Evolutionary conservation across 2,888 invertebrate genomes (phyloP).

Genomic region (Eumacrocentrus americanus): DNA sequence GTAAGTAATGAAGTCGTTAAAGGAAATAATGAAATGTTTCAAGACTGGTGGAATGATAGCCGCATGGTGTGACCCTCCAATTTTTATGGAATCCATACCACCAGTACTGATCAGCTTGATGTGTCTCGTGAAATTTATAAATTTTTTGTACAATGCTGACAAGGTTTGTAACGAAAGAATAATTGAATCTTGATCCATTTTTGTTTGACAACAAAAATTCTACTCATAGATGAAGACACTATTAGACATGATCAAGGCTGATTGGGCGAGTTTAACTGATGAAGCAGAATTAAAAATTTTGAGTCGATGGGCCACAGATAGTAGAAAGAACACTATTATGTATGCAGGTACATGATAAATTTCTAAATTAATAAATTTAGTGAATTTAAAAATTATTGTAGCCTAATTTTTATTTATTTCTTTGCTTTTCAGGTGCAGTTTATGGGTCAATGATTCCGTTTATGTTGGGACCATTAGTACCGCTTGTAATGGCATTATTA

Average conservation of each 20-base stretch:
- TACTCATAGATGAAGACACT: constrained; percentile 31
- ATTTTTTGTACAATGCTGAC: constrained; percentile 32
- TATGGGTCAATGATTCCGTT: constrained; percentile 37
- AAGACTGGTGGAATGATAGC: constrained; percentile 38
- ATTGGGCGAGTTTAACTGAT: constrained; percentile 27
- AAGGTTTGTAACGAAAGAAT: too few species aligned
- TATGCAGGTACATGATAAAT: constrained; percentile 33
- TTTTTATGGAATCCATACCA: constrained; percentile 36
- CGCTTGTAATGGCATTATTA: constrained; percentile 20
- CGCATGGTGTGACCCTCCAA: constrained; percentile 33
- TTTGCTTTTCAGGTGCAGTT: constrained; percentile 28
- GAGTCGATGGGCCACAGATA: constrained; percentile 26
- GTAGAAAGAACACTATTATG: constrained; percentile 30
- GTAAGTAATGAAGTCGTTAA: too few species aligned
- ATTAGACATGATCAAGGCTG: constrained; percentile 25
- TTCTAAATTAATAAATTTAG: not conserved
- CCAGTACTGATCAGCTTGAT: constrained; percentile 32
- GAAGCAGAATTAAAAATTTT: constrained; percentile 31
- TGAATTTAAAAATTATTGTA: not conserved
- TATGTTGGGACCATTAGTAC: constrained; percentile 34
- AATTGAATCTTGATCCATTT: not conserved
- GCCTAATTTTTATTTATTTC: not conserved
- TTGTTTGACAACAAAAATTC: not conserved
- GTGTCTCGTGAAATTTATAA: constrained; percentile 34
- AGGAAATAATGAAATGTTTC: constrained; percentile 17